Evolutionary conservation across 1,140 invertebrate species (phyloP).

Genomic region (Solen grandis): DNA sequence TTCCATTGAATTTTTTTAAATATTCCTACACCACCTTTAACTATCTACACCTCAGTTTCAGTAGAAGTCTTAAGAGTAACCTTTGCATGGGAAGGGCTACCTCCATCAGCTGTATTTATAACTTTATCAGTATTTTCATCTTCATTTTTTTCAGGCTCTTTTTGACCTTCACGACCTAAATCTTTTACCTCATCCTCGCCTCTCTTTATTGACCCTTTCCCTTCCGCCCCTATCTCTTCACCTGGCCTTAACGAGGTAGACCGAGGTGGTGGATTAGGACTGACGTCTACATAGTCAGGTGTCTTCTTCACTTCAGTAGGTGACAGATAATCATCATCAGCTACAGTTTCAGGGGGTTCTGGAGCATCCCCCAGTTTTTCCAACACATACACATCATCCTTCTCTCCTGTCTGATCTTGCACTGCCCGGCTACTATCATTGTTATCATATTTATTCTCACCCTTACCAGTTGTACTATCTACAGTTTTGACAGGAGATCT

Average conservation of each 20-base stretch:
- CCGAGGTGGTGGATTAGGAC: conserved; percentile 34
- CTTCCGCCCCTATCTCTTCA: not conserved
- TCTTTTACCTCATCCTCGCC: too few species aligned
- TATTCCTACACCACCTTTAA: too few species aligned
- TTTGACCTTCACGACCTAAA: too few species aligned
- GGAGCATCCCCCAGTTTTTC: conserved; percentile 46
- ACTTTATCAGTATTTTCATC: too few species aligned
- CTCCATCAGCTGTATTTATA: too few species aligned
- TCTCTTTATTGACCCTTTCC: too few species aligned
- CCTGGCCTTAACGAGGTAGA: conserved; percentile 18
- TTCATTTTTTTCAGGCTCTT: too few species aligned
- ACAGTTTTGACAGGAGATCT: too few species aligned
- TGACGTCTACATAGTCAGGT: conserved; percentile 45
- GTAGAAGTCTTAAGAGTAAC: too few species aligned
- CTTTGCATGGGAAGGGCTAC: too few species aligned
- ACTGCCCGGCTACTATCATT: not conserved
- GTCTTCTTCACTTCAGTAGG: conserved; percentile 4
- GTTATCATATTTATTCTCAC: not conserved
- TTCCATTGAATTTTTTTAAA: too few species aligned
- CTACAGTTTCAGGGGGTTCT: conserved; percentile 22
- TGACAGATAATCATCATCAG: conserved; percentile 40
- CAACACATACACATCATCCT: conserved; percentile 42
- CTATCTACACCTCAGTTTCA: too few species aligned
- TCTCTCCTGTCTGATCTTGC: not conserved
- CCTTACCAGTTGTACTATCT: not conserved